Evolutionary conservation across 2,113 vertebrate genomes (phyloP).

Genomic region (Capreolus pygargus): DNA sequence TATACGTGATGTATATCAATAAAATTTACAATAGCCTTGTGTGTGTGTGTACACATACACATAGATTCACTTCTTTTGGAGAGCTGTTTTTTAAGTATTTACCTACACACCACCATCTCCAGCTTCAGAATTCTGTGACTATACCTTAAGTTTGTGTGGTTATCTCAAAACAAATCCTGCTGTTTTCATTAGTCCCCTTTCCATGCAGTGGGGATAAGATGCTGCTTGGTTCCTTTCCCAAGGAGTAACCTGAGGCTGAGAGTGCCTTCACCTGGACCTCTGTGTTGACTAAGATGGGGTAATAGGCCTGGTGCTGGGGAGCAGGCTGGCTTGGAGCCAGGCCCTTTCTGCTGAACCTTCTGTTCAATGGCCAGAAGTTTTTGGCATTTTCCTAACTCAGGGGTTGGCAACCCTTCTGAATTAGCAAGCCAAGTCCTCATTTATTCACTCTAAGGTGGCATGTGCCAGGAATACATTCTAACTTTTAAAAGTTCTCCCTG

Average conservation of each 20-base stretch:
- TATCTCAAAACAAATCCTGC: background rate
- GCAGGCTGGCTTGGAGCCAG: background rate
- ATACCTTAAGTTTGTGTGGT: background rate
- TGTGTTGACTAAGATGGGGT: background rate
- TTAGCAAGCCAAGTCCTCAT: slow-evolving; percentile 22
- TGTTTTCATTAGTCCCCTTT: background rate
- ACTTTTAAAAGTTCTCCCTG: slow-evolving; percentile 37
- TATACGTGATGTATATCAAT: background rate
- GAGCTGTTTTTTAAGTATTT: background rate
- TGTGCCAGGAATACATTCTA: slow-evolving; percentile 26
- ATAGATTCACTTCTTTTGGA: background rate
- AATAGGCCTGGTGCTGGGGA: background rate
- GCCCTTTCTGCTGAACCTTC: background rate
- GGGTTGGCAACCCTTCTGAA: slow-evolving; percentile 9
- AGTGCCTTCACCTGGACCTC: too few species aligned
- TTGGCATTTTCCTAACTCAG: background rate
- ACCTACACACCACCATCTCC: too few species aligned
- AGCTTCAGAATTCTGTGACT: background rate
- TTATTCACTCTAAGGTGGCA: background rate
- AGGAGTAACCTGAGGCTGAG: background rate
- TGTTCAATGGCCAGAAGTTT: background rate
- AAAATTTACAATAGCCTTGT: background rate
- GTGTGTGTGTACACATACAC: background rate
- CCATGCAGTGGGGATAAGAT: too few species aligned
- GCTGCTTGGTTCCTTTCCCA: background rate